Percentiles rank a stretch among this genome's conserved stretches.
Evolutionary conservation across 2,797 vertebrate genomes (phyloP).

Genomic region (Chanos chanos): DNA sequence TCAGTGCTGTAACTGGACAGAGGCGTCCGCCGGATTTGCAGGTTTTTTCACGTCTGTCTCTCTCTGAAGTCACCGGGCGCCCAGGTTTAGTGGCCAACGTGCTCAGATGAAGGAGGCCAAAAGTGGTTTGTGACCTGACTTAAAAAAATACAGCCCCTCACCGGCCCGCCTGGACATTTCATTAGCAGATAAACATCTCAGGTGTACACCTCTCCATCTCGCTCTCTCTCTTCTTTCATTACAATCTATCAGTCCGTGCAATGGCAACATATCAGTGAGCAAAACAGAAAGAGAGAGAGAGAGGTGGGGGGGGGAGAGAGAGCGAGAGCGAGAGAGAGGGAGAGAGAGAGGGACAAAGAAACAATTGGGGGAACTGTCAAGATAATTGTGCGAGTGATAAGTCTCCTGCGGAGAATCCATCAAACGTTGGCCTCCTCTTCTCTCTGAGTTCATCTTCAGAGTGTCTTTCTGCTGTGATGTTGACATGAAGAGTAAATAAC

Average conservation of each 20-base stretch:
- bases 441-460: constrained; percentile 16
- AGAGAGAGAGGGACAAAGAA: constrained; percentile 36
- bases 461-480: constrained; percentile 27
- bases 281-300: constrained; percentile 18
- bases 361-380: constrained; percentile 50
- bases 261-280: constrained; percentile 38
- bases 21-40: too few relatives aligned
- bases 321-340: constrained; percentile 13
- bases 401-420: constrained; percentile 45
- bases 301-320: constrained; percentile 30
- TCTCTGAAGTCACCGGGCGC: too few relatives aligned
- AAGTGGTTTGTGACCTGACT: too few relatives aligned
- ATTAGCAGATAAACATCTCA: constrained; percentile 57
- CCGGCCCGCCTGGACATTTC: constrained; percentile 41
- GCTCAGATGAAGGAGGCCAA: too few relatives aligned
- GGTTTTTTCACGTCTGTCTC: too few relatives aligned
- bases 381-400: constrained; percentile 47
- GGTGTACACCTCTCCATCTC: constrained; percentile 28
- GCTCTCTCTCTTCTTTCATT: constrained; percentile 37
- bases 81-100: too few relatives aligned
- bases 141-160: constrained; percentile 40
- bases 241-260: constrained; percentile 38
- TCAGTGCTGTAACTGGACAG: too few relatives aligned
- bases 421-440: constrained; percentile 39
- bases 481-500: constrained; percentile 46